These are phyloP conservation scores for Elephas maximus DNA, from an alignment of 2,113 vertebrate genomes.

Conservation along the genomic window DNA sequence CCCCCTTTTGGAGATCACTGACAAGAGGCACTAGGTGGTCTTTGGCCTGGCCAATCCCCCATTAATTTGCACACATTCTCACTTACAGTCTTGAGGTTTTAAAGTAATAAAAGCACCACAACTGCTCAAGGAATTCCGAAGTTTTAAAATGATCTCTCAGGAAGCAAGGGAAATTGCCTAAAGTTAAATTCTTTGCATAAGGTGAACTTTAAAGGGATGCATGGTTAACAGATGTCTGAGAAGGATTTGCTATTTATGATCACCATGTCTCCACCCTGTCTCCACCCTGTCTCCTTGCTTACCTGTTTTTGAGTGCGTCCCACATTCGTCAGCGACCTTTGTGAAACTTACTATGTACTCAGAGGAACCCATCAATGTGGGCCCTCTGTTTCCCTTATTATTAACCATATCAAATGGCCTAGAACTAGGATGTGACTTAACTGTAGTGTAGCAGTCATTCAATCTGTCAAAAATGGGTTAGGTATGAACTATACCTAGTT, in stretches of 20 bases:
- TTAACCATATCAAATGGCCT: background rate
- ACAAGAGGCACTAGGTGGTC: background rate
- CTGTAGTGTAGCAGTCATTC: background rate
- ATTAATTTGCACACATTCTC: background rate
- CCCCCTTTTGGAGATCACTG: background rate
- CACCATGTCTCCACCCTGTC: background rate
- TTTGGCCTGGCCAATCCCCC: background rate
- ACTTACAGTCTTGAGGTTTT: background rate
- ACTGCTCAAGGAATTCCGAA: background rate
- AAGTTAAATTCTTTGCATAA: background rate
- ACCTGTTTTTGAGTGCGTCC: background rate
- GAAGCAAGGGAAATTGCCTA: background rate
- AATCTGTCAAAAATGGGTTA: background rate
- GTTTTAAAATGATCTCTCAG: background rate
- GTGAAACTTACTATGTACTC: background rate
- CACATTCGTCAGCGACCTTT: background rate
- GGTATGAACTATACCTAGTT: background rate
- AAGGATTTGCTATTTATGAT: background rate
- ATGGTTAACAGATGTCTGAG: background rate
- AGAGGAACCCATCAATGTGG: background rate
- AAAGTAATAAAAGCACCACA: background rate
- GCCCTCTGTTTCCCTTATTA: background rate
- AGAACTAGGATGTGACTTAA: background rate
- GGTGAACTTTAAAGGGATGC: background rate
- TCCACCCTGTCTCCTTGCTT: background rate